Percentiles rank a stretch among this genome's conserved stretches.
phyloP scores from a whole-genome alignment of 1,140 invertebrate species.

The Aphaenogaster rudis region DNA sequence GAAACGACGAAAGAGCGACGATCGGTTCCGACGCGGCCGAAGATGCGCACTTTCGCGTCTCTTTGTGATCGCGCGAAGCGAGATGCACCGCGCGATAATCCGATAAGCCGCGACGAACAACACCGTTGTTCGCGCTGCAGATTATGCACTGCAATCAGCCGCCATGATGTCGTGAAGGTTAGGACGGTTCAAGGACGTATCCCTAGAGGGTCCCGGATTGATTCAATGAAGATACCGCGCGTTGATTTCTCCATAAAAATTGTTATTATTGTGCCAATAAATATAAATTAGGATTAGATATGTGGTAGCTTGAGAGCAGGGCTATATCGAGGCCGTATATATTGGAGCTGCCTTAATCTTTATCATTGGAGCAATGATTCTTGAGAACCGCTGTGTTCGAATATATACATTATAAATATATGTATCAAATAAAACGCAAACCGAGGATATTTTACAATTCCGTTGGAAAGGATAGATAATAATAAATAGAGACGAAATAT shows the following conservation, averaged over 20 bases:
- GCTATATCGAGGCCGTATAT: conserved; percentile 23
- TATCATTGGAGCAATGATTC: not conserved
- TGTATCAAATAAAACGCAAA: conserved; percentile 9
- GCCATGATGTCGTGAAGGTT: conserved; percentile 35
- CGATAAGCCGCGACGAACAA: not conserved
- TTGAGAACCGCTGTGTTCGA: not conserved
- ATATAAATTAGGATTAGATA: conserved; percentile 40
- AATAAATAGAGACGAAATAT: not conserved
- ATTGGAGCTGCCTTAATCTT: conserved; percentile 14
- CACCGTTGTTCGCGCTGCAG: no score
- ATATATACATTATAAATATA: conserved; percentile 11
- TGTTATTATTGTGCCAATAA: conserved; percentile 52
- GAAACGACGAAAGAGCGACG: no score
- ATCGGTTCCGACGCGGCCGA: not conserved
- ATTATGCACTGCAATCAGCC: not conserved
- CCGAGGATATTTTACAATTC: not conserved
- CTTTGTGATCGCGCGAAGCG: not conserved
- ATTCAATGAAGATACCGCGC: not conserved
- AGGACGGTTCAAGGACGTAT: not conserved
- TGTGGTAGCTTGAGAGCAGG: conserved; percentile 42
- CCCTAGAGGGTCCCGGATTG: no score
- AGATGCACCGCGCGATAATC: not conserved
- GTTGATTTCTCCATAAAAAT: conserved; percentile 20
- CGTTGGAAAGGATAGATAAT: not conserved
- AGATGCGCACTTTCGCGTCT: not conserved